These are phyloP conservation scores for Pseudobourletiella spinata DNA, from an alignment of 1,140 invertebrate species.

Conservation along the genomic window DNA sequence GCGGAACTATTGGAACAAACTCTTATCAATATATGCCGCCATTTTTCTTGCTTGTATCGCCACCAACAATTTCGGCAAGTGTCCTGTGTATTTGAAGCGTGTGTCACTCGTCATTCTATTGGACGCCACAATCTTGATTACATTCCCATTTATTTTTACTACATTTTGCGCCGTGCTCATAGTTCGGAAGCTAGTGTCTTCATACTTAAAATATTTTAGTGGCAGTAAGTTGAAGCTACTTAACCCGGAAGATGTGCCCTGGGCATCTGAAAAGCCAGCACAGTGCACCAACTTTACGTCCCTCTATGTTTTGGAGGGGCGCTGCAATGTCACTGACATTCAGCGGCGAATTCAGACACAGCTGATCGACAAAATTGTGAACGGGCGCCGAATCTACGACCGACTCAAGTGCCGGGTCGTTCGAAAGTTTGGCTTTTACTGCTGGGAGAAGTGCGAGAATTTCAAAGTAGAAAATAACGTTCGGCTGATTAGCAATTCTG, in stretches of 20 bases:
- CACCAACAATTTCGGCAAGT: no score
- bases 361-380: background rate
- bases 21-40: no score
- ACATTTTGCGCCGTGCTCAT: no score
- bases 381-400: background rate
- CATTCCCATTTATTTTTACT: no score
- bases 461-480: conserved; percentile 16
- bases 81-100: no score
- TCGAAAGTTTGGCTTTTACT: conserved; percentile 10
- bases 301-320: conserved; percentile 5
- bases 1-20: no score
- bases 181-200: no score
- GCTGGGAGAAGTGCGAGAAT: conserved; percentile 11
- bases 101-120: no score
- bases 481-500: background rate
- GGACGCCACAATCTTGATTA: no score
- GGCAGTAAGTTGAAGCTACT: background rate
- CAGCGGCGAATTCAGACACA: background rate
- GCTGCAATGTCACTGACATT: background rate
- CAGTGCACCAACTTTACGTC: background rate
- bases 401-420: background rate
- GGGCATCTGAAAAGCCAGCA: background rate
- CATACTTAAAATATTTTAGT: no score
- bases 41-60: no score
- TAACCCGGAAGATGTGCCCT: background rate